Evolutionary conservation across 2,888 invertebrate species (phyloP).

Genomic region (Stenotaenia linearis): DNA sequence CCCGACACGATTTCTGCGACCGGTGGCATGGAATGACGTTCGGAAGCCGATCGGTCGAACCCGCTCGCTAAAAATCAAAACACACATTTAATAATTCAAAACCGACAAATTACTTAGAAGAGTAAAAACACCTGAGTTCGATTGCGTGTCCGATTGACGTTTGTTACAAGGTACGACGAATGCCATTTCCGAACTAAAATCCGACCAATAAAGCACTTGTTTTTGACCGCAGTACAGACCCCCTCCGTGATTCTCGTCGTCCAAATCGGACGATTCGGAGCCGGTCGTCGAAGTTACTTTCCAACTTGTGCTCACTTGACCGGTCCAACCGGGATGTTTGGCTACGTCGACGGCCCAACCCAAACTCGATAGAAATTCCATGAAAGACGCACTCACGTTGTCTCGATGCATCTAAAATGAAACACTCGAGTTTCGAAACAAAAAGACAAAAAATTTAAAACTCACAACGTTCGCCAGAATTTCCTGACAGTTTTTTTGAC

Average conservation of each 20-base stretch:
- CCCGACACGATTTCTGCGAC: neutral
- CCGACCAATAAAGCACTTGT: slow-evolving; percentile 90
- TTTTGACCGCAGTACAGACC: slow-evolving; percentile 74
- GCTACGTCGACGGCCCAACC: slow-evolving; percentile 82
- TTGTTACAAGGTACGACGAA: slow-evolving; percentile 71
- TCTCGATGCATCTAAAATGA: slow-evolving; percentile 33
- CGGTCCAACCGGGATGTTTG: slow-evolving; percentile 91
- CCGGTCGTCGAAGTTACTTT: slow-evolving; percentile 47
- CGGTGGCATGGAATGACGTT: slow-evolving; percentile 34
- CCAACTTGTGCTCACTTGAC: slow-evolving; percentile 82
- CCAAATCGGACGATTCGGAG: neutral
- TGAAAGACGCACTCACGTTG: slow-evolving; percentile 53
- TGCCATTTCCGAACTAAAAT: slow-evolving; percentile 87
- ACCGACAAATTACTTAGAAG: no score
- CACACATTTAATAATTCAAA: no score
- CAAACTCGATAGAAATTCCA: slow-evolving; percentile 61
- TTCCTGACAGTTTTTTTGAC: slow-evolving; percentile 68
- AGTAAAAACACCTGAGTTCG: neutral
- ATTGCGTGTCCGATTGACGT: neutral
- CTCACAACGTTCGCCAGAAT: slow-evolving; percentile 72
- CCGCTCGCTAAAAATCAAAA: neutral
- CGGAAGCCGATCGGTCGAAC: slow-evolving; percentile 34
- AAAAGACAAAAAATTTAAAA: slow-evolving; percentile 24
- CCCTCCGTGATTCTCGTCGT: slow-evolving; percentile 55
- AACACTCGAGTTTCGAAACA: neutral